Evolutionary conservation across 2,888 invertebrate genomes (phyloP).

Genomic region (Sminthurinus aureus): DNA sequence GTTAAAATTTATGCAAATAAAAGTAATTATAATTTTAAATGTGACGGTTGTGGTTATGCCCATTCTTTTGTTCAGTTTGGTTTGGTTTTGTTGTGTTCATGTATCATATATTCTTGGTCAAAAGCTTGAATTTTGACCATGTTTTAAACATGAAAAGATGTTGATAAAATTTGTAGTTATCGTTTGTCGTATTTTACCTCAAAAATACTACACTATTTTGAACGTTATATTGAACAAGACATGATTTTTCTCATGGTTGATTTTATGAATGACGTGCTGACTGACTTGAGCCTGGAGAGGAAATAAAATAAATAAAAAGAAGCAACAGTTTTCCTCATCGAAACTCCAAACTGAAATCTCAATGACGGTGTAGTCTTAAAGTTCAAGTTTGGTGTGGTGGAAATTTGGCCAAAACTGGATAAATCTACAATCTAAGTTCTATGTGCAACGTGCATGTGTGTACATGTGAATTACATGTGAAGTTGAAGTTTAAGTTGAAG

Average conservation of each 20-base stretch:
- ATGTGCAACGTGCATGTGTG: slow-evolving; percentile 5
- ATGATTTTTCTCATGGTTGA: neutral
- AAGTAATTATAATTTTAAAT: too few relatives aligned
- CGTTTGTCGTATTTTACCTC: too few relatives aligned
- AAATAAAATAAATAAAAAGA: neutral
- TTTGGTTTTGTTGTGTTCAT: too few relatives aligned
- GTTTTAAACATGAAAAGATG: too few relatives aligned
- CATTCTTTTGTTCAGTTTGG: too few relatives aligned
- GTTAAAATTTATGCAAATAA: too few relatives aligned
- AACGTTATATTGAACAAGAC: too few relatives aligned
- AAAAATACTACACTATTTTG: too few relatives aligned
- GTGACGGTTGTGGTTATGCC: too few relatives aligned
- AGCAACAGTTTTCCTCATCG: slow-evolving; percentile 26
- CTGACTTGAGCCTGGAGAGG: neutral
- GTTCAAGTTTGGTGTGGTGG: slow-evolving; percentile 6
- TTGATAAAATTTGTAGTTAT: too few relatives aligned
- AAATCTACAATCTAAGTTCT: neutral
- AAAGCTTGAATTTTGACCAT: too few relatives aligned
- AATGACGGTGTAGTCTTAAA: slow-evolving; percentile 5
- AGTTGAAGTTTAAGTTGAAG: slow-evolving; percentile 10
- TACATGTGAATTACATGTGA: neutral
- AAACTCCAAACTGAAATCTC: slow-evolving; percentile 2
- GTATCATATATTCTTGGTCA: too few relatives aligned
- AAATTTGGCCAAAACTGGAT: slow-evolving; percentile 17
- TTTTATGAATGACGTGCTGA: slow-evolving; percentile 25